phyloP scores from a whole-genome alignment of 2,113 vertebrate genomes.

The Brevimyrus niger region DNA sequence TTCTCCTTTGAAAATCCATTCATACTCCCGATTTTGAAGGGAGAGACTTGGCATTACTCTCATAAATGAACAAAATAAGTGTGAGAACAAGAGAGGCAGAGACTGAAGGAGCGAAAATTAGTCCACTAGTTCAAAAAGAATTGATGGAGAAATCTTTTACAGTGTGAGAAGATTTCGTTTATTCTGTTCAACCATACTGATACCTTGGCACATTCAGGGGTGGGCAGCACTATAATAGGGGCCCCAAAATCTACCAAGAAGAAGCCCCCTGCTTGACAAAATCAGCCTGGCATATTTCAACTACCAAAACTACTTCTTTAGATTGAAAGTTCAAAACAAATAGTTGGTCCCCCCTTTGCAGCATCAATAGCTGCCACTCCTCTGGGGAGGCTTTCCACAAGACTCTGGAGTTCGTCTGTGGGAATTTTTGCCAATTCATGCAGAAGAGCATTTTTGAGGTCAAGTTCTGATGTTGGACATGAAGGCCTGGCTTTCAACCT shows the following conservation, averaged over 20 bases:
- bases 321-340: background rate
- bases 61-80: background rate
- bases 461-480: background rate
- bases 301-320: background rate
- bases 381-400: background rate
- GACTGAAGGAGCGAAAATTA: background rate
- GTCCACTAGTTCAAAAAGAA: background rate
- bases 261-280: background rate
- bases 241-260: background rate
- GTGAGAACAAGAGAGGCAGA: background rate
- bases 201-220: background rate
- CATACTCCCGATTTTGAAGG: background rate
- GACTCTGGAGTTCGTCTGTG: background rate
- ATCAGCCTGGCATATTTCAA: background rate
- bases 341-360: background rate
- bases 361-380: background rate
- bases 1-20: slow-evolving; percentile 23
- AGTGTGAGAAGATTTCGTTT: background rate
- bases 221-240: background rate
- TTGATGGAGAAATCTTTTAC: background rate
- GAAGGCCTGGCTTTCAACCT: background rate
- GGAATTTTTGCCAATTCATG: background rate
- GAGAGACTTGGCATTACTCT: background rate
- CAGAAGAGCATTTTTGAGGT: background rate
- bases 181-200: background rate